These are phyloP conservation scores for Cheilosia grossa DNA, from an alignment of 2,888 invertebrate genomes.

Conservation along the genomic window DNA sequence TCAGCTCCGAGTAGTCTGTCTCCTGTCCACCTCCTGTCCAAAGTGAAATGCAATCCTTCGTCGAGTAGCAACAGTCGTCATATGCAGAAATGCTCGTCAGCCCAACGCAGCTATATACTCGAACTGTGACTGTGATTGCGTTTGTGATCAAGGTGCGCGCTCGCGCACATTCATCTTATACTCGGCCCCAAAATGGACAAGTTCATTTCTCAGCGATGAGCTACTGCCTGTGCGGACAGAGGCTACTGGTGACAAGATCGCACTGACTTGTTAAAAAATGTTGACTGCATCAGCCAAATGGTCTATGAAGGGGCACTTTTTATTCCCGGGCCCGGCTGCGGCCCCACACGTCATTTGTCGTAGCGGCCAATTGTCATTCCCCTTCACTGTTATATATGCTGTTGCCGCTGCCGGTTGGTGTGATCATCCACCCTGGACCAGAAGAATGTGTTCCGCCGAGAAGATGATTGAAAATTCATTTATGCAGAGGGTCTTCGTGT, in stretches of 20 bases:
- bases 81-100: slow-evolving; percentile 66
- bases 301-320: slow-evolving; percentile 48
- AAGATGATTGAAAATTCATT: slow-evolving; percentile 74
- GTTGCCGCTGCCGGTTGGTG: slow-evolving; percentile 34
- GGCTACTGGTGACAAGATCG: slow-evolving; percentile 57
- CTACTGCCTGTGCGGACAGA: slow-evolving; percentile 30
- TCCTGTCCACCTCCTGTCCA: slow-evolving; percentile 62
- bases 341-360: slow-evolving; percentile 74
- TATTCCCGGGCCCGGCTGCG: slow-evolving; percentile 3
- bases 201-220: slow-evolving; percentile 66
- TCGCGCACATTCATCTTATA: slow-evolving; percentile 16
- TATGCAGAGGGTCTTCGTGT: slow-evolving; percentile 70
- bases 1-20: slow-evolving; percentile 56
- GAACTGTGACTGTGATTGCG: background rate
- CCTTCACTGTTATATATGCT: slow-evolving; percentile 4
- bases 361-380: slow-evolving; percentile 66
- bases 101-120: background rate
- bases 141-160: slow-evolving; percentile 10
- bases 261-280: slow-evolving; percentile 32
- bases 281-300: slow-evolving; percentile 33
- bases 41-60: slow-evolving; percentile 51
- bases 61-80: slow-evolving; percentile 43
- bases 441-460: slow-evolving; percentile 33
- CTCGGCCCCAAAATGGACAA: slow-evolving; percentile 45
- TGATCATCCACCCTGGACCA: slow-evolving; percentile 50